Evolutionary conservation across 2,797 vertebrate species (phyloP).

Genomic region (Eulemur rubriventer): DNA sequence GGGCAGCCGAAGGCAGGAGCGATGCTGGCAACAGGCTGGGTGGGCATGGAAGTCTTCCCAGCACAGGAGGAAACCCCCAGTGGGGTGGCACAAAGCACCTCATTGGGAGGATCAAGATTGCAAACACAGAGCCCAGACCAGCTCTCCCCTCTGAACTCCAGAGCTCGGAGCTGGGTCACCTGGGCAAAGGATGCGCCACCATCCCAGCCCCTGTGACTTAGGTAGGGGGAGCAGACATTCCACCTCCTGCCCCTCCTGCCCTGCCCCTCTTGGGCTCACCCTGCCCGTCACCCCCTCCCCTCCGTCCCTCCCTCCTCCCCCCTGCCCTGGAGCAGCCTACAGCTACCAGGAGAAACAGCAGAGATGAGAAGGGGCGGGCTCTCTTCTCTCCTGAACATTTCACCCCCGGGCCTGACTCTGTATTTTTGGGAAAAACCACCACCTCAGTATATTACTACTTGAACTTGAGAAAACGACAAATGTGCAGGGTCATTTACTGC

Average conservation of each 20-base stretch:
- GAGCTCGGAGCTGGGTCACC: background rate
- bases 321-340: background rate
- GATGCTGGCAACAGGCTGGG: rapidly evolving
- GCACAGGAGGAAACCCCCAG: background rate
- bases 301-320: rapidly evolving
- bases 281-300: background rate
- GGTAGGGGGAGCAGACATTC: background rate
- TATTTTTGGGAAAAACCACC: background rate
- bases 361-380: background rate
- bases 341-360: background rate
- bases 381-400: background rate
- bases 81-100: background rate
- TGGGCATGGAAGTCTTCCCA: background rate
- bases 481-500: too few species aligned
- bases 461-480: background rate
- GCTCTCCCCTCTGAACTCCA: background rate
- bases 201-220: background rate
- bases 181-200: background rate
- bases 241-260: background rate
- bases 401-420: background rate
- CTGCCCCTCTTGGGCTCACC: background rate
- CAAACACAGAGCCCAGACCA: background rate
- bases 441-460: background rate
- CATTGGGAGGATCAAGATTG: background rate
- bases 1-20: background rate